Evolutionary conservation across 2,797 vertebrate genomes (phyloP), one percentile per base, ranked within the genome.

Genomic region (Chelon labrosus): DNA sequence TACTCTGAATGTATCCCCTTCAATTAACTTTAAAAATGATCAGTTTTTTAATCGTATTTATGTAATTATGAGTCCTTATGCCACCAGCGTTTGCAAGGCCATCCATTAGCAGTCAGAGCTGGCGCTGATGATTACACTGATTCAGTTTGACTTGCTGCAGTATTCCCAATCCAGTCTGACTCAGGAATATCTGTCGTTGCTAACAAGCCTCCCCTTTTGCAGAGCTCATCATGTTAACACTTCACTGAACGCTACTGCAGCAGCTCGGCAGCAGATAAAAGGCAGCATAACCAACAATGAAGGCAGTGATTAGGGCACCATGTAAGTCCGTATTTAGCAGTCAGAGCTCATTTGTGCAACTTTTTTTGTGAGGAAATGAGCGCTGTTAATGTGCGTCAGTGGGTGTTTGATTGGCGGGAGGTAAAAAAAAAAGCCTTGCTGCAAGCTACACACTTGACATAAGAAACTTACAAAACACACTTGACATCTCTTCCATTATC

Each of bases 91-190:
- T 19, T 3, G 38, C 67, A 55, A 22, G 58, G 25, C 50, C 50
- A 22, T 56, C 60, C 16, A 31, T 77, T 25, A 42, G 12, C 73
- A 68, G 44, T 49, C 55, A 54, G 51, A 6, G 14, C 47, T 44
- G 19, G 60, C 3, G 73, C 46, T 46, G 74, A 72, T 73, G 79
- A 70, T 75, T 55, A 60, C 74, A 62, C 7, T 76, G 75, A 82
- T 80, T 86, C 61, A 67, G 14, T 81, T 61, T 66, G 86, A 85
- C 66, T 79, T 20, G 60, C 58, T 63, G 78, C 85, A 59, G 55
- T 84, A 81, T 89, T 90, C 85, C 82, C 90, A 85, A 67, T 82
- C 70, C 81, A 65, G 58, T 66, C 80, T 90, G 85, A 93, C 82
- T 90, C 87, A 84, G 88, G 72, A 79, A 79, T 80, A 83, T 84